A percentile compares a stretch with the other conserved stretches of the same genome.
Evolutionary conservation across 64 coral and sea anemone genomes (phyloP).

Genomic region (Montipora capricornis): DNA sequence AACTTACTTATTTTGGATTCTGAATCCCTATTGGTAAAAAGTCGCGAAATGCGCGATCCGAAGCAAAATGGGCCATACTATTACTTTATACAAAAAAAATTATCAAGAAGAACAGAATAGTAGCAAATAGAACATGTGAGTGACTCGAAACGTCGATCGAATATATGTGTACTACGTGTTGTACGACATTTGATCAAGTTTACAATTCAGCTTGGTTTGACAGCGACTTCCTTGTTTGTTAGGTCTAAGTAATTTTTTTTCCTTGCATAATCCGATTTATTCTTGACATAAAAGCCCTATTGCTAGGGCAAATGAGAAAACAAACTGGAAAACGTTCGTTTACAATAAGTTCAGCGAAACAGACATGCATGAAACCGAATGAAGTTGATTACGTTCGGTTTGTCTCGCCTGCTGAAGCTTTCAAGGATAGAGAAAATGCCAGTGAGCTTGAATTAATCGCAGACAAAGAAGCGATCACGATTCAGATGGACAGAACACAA

Average conservation of each 20-base stretch:
- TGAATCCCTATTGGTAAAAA: neutral
- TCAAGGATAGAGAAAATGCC: neutral
- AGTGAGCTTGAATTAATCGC: too few relatives aligned
- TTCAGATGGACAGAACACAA: neutral
- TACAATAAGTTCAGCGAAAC: conserved; percentile 11
- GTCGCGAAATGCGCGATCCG: neutral
- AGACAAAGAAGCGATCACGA: neutral
- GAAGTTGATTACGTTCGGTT: neutral
- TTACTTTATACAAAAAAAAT: too few relatives aligned
- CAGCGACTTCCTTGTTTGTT: neutral
- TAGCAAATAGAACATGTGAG: neutral
- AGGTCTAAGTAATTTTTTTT: neutral
- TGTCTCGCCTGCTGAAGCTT: neutral
- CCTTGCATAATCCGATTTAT: neutral
- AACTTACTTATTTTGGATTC: neutral
- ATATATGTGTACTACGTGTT: too few relatives aligned
- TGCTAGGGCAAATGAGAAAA: neutral
- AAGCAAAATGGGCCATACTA: neutral
- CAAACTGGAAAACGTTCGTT: neutral
- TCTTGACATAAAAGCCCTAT: neutral
- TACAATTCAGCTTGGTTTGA: too few relatives aligned
- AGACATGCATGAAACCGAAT: conserved; percentile 17
- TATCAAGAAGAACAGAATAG: neutral
- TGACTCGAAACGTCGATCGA: conserved; percentile 15
- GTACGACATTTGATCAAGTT: too few relatives aligned